Evolutionary conservation across 2,113 vertebrate genomes (phyloP), one percentile per base, ranked within the genome.

Genomic region (Dipodomys merriami): DNA sequence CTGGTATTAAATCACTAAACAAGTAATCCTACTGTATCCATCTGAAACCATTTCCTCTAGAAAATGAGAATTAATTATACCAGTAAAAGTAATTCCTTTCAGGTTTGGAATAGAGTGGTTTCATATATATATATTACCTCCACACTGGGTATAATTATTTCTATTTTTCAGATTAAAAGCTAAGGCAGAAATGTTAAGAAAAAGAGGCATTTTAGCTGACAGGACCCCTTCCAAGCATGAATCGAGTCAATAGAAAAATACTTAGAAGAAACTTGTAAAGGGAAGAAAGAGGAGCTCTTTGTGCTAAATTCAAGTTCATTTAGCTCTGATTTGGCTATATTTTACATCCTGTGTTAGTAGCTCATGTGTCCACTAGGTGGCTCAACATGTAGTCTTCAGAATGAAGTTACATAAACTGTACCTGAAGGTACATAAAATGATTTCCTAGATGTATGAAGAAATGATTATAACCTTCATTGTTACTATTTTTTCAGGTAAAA

Each of bases 81-180:
- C 2, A 86, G 60, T 60, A 79, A 86, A 94, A 96, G 82, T 79
- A 82, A 93, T 84, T 86, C 9, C 74, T 57, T 78, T 8, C n/a
- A 30, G 67, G 7, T 88, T 44, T 79, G 18, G 65, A 79, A 86
- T 16, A 82, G 65, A 81, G 46, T 78, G 3, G 44, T 76, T 87
- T 86, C 53, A 83, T 15, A 62, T 15, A 62, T 15, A 62, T 13
- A 1, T n/a, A 73, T 76, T 83, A 85, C 11, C 88, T 94, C 79
- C 87, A 29, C 88, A 39, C 80, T 20, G 88, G 90, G 49, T 91
- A 65, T 86, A 20, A 92, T 90, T 53, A 62, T 39, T 88, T 53
- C 91, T 65, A 89, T 73, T 93, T 89, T 86, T 82, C 12, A 88
- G 30, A 79, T 79, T 7, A 92, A 86, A 94, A 91, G 72, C 49